phyloP scores from a whole-genome alignment of 2,797 vertebrate species.

The Etheostoma perlongum region DNA sequence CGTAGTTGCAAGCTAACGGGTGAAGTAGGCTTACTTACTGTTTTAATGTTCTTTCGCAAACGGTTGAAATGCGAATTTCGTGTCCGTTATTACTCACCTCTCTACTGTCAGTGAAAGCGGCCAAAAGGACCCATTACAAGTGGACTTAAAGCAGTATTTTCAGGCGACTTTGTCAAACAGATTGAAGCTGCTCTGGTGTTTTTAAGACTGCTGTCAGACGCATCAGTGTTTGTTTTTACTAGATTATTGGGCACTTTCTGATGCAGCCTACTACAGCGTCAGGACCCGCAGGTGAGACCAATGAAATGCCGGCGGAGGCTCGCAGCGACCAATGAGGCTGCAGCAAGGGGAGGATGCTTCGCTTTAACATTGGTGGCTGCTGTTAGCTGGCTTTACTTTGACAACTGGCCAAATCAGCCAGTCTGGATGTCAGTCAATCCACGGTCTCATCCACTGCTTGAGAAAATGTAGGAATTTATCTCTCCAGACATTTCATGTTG shows the following conservation, averaged over 20 bases:
- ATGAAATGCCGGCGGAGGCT: conserved; percentile 39
- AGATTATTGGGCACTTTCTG: conserved; percentile 52
- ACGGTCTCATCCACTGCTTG: not conserved
- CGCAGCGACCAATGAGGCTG: conserved; percentile 61
- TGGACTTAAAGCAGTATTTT: not conserved
- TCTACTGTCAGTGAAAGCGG: conserved; percentile 40
- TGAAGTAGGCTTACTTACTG: conserved; percentile 10
- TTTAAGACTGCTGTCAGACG: conserved; percentile 36
- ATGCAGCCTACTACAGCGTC: conserved; percentile 54
- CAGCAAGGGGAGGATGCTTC: conserved; percentile 42
- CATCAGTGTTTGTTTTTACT: conserved; percentile 59
- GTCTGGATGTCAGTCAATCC: not conserved
- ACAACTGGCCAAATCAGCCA: not conserved
- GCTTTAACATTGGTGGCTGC: conserved; percentile 62
- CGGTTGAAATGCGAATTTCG: not conserved
- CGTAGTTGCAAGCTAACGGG: too few relatives aligned
- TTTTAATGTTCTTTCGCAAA: conserved; percentile 8
- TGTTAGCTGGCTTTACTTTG: not conserved
- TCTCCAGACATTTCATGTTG: not conserved
- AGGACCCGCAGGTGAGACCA: conserved; percentile 58
- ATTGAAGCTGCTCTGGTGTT: not conserved
- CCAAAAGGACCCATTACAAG: conserved; percentile 37
- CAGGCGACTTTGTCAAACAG: conserved; percentile 7
- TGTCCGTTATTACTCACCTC: conserved; percentile 60
- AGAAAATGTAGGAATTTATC: not conserved